Percentiles rank a stretch among this genome's conserved stretches.
Evolutionary conservation across 2,888 invertebrate species (phyloP).

Genomic region (Timema cristinae): DNA sequence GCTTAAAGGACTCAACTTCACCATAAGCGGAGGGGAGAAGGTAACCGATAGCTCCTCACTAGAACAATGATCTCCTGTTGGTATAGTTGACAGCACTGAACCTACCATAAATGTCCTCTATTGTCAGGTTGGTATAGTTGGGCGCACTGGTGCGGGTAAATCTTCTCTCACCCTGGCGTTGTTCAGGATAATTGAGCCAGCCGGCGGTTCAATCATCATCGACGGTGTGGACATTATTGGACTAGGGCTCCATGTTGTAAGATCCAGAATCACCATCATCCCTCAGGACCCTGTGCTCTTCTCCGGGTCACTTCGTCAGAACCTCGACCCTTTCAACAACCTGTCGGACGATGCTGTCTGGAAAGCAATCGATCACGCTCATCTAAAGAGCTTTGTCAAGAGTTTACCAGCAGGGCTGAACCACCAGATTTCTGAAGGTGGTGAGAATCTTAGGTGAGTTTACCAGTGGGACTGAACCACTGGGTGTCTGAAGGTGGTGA

Average conservation of each 20-base stretch:
- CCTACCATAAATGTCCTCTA: neutral
- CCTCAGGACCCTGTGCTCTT: constrained; percentile 57
- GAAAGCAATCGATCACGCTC: constrained; percentile 51
- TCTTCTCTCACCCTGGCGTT: constrained; percentile 48
- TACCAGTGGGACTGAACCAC: constrained; percentile 35
- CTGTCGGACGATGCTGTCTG: constrained; percentile 52
- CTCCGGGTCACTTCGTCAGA: constrained; percentile 52
- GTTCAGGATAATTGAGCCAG: constrained; percentile 48
- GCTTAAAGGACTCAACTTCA: constrained; percentile 44
- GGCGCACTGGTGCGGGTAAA: constrained; percentile 49
- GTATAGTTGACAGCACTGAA: neutral
- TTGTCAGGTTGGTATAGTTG: constrained; percentile 43
- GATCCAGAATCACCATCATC: constrained; percentile 48
- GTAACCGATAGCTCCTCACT: constrained; percentile 23
- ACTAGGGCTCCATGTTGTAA: constrained; percentile 47
- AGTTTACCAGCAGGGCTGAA: constrained; percentile 37
- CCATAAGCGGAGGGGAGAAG: constrained; percentile 46
- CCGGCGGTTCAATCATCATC: constrained; percentile 45
- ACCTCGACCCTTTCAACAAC: constrained; percentile 53
- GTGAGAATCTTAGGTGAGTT: constrained; percentile 39
- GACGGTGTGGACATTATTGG: constrained; percentile 46
- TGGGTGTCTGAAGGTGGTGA: constrained; percentile 44
- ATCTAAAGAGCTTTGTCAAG: constrained; percentile 44
- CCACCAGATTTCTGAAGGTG: constrained; percentile 43
- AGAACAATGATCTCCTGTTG: too few relatives aligned